Evolutionary conservation across 2,888 invertebrate species (phyloP).

Genomic region (Drosophila putrida): DNA sequence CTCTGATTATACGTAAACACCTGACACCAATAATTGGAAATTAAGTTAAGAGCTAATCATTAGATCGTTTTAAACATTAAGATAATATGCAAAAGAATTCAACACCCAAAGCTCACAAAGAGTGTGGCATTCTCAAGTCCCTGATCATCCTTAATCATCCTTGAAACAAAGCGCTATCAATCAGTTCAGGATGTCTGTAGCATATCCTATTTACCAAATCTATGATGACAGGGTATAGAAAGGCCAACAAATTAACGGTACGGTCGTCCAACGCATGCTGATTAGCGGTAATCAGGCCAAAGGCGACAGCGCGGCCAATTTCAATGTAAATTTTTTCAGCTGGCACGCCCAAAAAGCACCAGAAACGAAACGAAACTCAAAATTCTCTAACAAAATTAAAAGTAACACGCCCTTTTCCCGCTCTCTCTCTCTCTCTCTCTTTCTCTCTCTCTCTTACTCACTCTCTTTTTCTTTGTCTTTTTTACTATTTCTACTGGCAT

Average conservation of each 20-base stretch:
- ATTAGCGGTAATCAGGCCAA: conserved; percentile 66
- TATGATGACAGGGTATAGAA: conserved; percentile 6
- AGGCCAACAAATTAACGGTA: conserved; percentile 53
- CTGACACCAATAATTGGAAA: too few relatives aligned
- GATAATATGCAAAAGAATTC: too few relatives aligned
- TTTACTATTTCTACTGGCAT: background rate
- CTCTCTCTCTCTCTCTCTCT: background rate
- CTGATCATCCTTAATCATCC: too few relatives aligned
- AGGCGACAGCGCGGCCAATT: conserved; percentile 53
- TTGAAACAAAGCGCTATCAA: background rate
- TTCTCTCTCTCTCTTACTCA: background rate
- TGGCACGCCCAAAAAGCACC: conserved; percentile 34
- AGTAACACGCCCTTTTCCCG: background rate
- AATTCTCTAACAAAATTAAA: conserved; percentile 10
- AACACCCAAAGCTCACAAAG: too few relatives aligned
- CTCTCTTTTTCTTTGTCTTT: background rate
- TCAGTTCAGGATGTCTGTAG: too few relatives aligned
- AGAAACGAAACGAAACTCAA: conserved; percentile 28
- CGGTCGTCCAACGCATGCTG: conserved; percentile 40
- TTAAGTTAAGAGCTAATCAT: too few relatives aligned
- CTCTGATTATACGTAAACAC: too few relatives aligned
- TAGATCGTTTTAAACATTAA: too few relatives aligned
- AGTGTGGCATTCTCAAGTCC: too few relatives aligned
- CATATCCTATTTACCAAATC: background rate
- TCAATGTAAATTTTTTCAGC: conserved; percentile 70